phyloP scores from a whole-genome alignment of 2,888 invertebrate genomes.

The Pyralis farinalis region DNA sequence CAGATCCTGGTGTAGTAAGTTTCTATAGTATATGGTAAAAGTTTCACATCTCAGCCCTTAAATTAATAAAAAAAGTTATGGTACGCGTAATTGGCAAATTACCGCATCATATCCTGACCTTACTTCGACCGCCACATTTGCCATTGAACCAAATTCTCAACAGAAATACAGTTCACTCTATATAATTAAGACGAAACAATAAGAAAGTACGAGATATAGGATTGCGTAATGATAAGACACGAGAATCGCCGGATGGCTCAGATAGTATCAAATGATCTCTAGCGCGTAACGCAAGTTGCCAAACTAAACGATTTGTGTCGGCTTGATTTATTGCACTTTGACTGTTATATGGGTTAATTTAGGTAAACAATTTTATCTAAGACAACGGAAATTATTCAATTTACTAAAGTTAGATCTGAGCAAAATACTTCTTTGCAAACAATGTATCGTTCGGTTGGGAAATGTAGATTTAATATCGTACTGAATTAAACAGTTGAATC shows the following conservation, averaged over 20 bases:
- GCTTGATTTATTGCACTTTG: constrained; percentile 53
- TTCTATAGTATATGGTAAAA: too few relatives aligned
- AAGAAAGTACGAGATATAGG: constrained; percentile 57
- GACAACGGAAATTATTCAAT: too few relatives aligned
- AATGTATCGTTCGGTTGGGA: too few relatives aligned
- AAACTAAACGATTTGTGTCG: constrained; percentile 49
- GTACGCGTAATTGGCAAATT: not conserved
- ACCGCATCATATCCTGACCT: constrained; percentile 26
- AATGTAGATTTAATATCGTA: too few relatives aligned
- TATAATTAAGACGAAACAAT: constrained; percentile 72
- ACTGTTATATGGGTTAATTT: constrained; percentile 20
- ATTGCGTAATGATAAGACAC: constrained; percentile 53
- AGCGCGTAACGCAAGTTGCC: constrained; percentile 51
- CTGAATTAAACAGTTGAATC: too few relatives aligned
- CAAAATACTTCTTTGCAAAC: too few relatives aligned
- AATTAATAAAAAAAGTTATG: too few relatives aligned
- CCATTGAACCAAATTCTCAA: constrained; percentile 51
- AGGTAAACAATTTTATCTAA: not conserved
- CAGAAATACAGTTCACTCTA: constrained; percentile 31
- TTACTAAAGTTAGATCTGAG: too few relatives aligned
- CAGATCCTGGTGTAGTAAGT: too few relatives aligned
- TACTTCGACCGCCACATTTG: constrained; percentile 25
- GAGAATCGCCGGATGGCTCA: constrained; percentile 70
- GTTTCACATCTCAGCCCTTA: too few relatives aligned
- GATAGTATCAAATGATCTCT: constrained; percentile 50